Conservation (phyloP, 1,140 invertebrate genomes). For the Pectinophora gossypiella region DNA sequence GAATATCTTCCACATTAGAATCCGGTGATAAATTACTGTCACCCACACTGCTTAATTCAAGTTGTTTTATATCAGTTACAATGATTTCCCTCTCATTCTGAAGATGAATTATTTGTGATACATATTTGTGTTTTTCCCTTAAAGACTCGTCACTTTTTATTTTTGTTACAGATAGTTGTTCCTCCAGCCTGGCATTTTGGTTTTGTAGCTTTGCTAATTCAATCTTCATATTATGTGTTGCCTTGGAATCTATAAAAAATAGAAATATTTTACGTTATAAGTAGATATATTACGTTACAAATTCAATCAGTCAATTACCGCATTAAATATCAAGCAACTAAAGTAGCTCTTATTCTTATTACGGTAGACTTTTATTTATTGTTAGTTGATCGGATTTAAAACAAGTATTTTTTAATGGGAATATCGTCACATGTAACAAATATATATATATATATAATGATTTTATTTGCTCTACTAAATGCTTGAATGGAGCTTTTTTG, state of each 20-base stretch:
- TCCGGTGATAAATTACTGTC: constrained; percentile 35
- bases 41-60: constrained; percentile 49
- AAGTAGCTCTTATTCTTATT: too few species aligned
- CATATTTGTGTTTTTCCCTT: constrained; percentile 30
- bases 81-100: constrained; percentile 45
- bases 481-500: too few species aligned
- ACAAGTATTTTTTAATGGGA: too few species aligned
- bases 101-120: constrained; percentile 31
- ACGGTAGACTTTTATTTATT: too few species aligned
- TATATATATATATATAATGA: too few species aligned
- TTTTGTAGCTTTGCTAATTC: constrained; percentile 45
- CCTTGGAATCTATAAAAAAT: constrained; percentile 48
- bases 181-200: constrained; percentile 36
- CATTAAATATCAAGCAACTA: too few species aligned
- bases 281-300: too few species aligned
- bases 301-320: too few species aligned
- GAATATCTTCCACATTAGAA: constrained; percentile 35
- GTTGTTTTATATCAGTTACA: constrained; percentile 43
- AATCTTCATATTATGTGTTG: constrained; percentile 59
- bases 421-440: too few species aligned
- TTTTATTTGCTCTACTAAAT: too few species aligned
- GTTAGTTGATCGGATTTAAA: too few species aligned
- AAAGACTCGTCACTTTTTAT: constrained; percentile 30
- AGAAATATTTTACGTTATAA: too few species aligned
- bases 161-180: constrained; percentile 38